Base-by-base conservation (phyloP, 2,113 vertebrate genomes). In the Aphyosemion australe region DNA sequence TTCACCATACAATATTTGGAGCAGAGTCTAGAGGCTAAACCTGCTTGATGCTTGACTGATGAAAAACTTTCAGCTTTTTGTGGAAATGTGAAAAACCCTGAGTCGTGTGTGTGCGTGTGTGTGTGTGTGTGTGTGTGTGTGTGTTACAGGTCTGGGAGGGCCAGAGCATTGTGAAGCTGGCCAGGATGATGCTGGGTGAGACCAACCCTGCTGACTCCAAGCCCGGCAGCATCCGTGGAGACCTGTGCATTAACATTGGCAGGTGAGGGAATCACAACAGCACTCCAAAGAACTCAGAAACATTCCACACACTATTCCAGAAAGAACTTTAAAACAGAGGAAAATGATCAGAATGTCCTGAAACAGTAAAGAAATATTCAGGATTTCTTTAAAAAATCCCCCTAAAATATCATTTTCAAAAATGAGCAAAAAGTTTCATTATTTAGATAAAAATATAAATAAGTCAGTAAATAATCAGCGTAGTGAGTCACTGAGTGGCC, bases 151-250 rank as follows among this genome's bases (percentile, higher is more conserved):
- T 96, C 39, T 99, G 97, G 97, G 95, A 98, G 85, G 97, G 97
- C 11, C 88, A 96, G 70, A 94, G 88, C 1, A 94, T 94, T 2
- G 95, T 99, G 80, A 98, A 97, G 91, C 94, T 94, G 4, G 94
- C 88, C 49, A 92, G 97, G 70, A 80, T 95, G 80, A 98, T 99
- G 96, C 87, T 99, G 73, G 97, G 97, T 1, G 97, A 97, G 92
- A 98, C 96, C 61, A 97, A 98, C 79, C 97, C 97, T 0, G 94
- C 94, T 0, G 95, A 97, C 86, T 98, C 97, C 57, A 96, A 96
- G 72, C 97, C 97, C 0, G 97, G 97, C 58, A 99, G 95, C 88
- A 98, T 99, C 86, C 94, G 96, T 18, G 97, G 97, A 37, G 97
- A 99, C 73, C 93, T 96, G 88, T 98, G 97, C 58, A 93, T 99